Percentiles rank a stretch among this genome's conserved stretches.
Conservation (phyloP, 2,888 invertebrate genomes). For the Petrolisthes cinctipes region DNA sequence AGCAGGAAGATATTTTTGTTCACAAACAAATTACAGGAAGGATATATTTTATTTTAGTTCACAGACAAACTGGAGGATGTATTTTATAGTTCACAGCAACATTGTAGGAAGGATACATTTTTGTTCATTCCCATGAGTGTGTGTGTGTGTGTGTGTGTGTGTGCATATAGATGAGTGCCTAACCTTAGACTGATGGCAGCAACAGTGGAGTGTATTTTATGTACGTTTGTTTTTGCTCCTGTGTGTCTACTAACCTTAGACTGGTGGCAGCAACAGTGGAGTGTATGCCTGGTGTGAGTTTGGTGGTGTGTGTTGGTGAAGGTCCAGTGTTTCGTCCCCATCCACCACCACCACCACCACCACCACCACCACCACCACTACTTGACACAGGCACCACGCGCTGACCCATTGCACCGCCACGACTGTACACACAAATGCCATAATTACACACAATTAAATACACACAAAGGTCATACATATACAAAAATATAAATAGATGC, state of each 20-base stretch:
- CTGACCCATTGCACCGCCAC: constrained; percentile 52
- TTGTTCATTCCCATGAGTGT: no score
- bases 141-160: no score
- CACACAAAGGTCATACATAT: not conserved
- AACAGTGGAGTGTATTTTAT: constrained; percentile 43
- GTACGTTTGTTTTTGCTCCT: constrained; percentile 39
- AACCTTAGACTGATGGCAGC: constrained; percentile 42
- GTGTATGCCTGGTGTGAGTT: constrained; percentile 43
- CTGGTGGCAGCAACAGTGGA: constrained; percentile 45
- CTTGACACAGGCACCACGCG: constrained; percentile 55
- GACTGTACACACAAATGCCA: constrained; percentile 28
- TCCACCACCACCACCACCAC: not conserved
- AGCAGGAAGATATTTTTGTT: not conserved
- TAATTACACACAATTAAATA: not conserved
- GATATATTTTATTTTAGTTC: not conserved
- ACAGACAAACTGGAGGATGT: constrained; percentile 15
- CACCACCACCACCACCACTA: constrained; percentile 29
- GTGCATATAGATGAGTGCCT: not conserved
- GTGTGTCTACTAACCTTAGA: constrained; percentile 35
- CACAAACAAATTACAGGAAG: not conserved
- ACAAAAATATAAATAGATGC: not conserved
- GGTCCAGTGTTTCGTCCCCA: constrained; percentile 42
- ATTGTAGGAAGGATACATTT: not conserved
- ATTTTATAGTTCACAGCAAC: not conserved
- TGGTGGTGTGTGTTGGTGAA: constrained; percentile 42